phyloP scores from a whole-genome alignment of 1,140 invertebrate species.

The Homarus americanus region DNA sequence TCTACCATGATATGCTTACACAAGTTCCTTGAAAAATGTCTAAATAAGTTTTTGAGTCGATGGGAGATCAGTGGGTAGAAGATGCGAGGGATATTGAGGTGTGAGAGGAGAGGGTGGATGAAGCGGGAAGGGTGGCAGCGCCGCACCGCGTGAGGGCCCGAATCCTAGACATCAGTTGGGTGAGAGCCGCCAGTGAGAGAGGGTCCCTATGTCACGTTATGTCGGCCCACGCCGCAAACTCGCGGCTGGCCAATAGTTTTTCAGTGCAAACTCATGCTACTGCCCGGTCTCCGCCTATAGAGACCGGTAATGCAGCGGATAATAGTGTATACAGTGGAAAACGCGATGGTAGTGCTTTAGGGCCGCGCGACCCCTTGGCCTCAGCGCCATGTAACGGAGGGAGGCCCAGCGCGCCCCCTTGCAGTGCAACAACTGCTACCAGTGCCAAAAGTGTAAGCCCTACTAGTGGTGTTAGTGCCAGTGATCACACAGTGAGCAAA shows the following conservation, averaged over 20 bases:
- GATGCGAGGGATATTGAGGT: not conserved
- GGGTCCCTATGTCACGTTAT: conserved; percentile 66
- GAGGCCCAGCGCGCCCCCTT: conserved; percentile 59
- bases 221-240: conserved; percentile 68
- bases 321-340: conserved; percentile 50
- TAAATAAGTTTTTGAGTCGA: not conserved
- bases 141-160: not conserved
- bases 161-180: conserved; percentile 54
- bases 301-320: conserved; percentile 63
- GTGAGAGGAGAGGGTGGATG: not conserved
- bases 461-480: conserved; percentile 55
- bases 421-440: conserved; percentile 35
- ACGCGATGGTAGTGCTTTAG: conserved; percentile 20
- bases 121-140: conserved; percentile 10
- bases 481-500: conserved; percentile 50
- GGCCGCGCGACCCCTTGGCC: conserved; percentile 55
- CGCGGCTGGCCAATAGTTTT: conserved; percentile 69
- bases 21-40: not conserved
- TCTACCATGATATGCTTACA: not conserved
- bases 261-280: conserved; percentile 55
- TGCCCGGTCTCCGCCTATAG: conserved; percentile 63
- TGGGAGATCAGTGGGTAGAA: not conserved
- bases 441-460: conserved; percentile 66
- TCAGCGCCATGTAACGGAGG: conserved; percentile 48
- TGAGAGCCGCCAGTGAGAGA: conserved; percentile 57